These are phyloP conservation scores for Drosophila longiperda DNA, from an alignment of 2,888 invertebrate genomes.

Conservation along the genomic window DNA sequence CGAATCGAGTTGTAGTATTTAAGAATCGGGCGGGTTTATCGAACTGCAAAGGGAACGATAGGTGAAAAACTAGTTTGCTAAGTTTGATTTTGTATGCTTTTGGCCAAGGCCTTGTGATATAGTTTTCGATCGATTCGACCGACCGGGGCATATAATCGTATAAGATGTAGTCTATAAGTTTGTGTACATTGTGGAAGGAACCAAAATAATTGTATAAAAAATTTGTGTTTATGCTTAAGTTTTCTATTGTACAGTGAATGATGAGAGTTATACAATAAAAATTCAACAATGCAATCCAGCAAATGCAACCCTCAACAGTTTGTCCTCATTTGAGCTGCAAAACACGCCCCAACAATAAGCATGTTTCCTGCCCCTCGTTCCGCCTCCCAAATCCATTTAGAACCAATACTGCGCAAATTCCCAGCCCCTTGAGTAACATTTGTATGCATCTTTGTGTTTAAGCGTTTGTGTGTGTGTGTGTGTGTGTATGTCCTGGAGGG, in stretches of 20 bases:
- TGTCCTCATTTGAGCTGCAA: slow-evolving; percentile 1
- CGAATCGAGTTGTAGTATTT: neutral
- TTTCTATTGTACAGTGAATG: slow-evolving; percentile 54
- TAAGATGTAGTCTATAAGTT: slow-evolving; percentile 36
- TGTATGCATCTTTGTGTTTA: slow-evolving; percentile 12
- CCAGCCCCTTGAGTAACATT: slow-evolving; percentile 20
- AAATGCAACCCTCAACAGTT: slow-evolving; percentile 59
- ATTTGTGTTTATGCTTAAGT: slow-evolving; percentile 48
- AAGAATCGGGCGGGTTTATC: slow-evolving; percentile 37
- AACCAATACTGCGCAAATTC: slow-evolving; percentile 34
- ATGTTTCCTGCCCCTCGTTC: slow-evolving; percentile 29
- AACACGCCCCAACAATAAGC: slow-evolving; percentile 46
- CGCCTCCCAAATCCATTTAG: slow-evolving; percentile 11
- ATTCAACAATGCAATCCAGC: slow-evolving; percentile 53
- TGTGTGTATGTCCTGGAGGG: slow-evolving; percentile 40
- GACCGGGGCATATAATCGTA: slow-evolving; percentile 19
- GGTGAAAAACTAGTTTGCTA: slow-evolving; percentile 59
- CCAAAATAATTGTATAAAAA: slow-evolving; percentile 38
- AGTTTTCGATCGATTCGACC: slow-evolving; percentile 48
- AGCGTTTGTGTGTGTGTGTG: slow-evolving; percentile 2
- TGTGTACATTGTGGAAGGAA: slow-evolving; percentile 15
- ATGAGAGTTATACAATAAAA: slow-evolving; percentile 54
- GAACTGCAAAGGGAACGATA: slow-evolving; percentile 75
- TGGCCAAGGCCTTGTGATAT: slow-evolving; percentile 63
- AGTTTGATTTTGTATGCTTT: slow-evolving; percentile 29